Percentiles rank a stretch among this genome's conserved stretches.
Evolutionary conservation across 1,140 invertebrate genomes (phyloP).

Genomic region (Leptopilina clavipes): DNA sequence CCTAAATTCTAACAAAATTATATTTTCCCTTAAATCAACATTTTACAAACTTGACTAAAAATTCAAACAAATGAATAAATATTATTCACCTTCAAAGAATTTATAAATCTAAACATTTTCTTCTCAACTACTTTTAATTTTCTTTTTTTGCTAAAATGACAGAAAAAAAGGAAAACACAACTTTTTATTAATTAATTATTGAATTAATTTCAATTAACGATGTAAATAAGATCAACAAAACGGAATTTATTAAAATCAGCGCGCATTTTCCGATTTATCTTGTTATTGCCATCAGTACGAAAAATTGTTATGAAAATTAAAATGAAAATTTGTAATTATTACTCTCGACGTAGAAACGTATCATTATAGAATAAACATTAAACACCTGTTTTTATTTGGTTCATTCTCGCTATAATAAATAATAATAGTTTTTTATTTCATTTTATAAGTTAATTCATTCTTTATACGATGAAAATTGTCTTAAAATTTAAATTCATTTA

Average conservation of each 20-base stretch:
- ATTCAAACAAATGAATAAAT: too few relatives aligned
- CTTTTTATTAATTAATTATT: slow-evolving; percentile 18
- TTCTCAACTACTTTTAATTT: neutral
- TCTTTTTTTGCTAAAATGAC: neutral
- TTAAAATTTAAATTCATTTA: too few relatives aligned
- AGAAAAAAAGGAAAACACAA: neutral
- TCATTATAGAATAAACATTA: neutral
- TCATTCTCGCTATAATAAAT: neutral
- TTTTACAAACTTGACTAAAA: too few relatives aligned
- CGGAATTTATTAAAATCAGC: neutral
- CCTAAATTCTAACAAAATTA: too few relatives aligned
- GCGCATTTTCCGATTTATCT: neutral
- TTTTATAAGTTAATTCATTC: neutral
- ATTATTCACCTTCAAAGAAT: too few relatives aligned
- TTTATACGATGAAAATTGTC: neutral
- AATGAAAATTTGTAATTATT: neutral
- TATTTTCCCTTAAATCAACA: too few relatives aligned
- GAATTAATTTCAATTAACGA: slow-evolving; percentile 17
- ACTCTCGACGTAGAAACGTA: neutral
- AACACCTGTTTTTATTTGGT: neutral
- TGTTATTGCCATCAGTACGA: slow-evolving; percentile 1
- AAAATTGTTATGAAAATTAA: slow-evolving; percentile 7
- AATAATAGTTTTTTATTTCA: neutral
- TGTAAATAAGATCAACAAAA: neutral
- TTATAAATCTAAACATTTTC: neutral